A percentile compares a stretch with the other conserved stretches of the same genome.
Conservation (phyloP, 2,888 invertebrate species). For the Idaea straminata region DNA sequence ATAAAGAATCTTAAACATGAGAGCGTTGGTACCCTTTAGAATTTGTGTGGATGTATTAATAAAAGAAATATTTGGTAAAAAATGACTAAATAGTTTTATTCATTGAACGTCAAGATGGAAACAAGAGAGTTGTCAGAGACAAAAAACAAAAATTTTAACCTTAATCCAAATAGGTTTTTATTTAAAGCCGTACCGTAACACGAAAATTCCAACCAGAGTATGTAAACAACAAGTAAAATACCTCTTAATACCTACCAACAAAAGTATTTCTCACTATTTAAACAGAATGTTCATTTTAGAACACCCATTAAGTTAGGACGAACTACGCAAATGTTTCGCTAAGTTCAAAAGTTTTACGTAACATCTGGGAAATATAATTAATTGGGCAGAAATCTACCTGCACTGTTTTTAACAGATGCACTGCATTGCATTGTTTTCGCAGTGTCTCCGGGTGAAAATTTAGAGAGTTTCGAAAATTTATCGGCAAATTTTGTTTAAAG, state of each 20-base stretch:
- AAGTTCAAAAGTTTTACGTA: slow-evolving; percentile 15
- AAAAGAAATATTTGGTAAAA: too few relatives aligned
- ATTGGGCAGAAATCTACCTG: slow-evolving; percentile 26
- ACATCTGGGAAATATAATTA: slow-evolving; percentile 27
- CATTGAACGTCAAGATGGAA: too few relatives aligned
- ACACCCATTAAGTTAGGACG: not conserved
- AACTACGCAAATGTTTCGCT: not conserved
- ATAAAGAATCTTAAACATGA: too few relatives aligned
- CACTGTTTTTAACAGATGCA: slow-evolving; percentile 14
- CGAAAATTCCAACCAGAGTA: not conserved
- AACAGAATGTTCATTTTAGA: not conserved
- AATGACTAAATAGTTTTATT: too few relatives aligned
- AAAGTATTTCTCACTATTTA: not conserved
- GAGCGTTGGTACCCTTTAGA: too few relatives aligned
- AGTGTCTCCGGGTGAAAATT: not conserved
- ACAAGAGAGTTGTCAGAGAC: too few relatives aligned
- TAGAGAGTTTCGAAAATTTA: not conserved
- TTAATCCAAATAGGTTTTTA: too few relatives aligned
- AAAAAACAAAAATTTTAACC: too few relatives aligned
- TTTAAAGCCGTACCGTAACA: not conserved
- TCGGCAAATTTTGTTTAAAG: too few relatives aligned
- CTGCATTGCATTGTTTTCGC: slow-evolving; percentile 17
- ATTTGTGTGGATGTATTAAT: too few relatives aligned
- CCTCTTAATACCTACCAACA: not conserved
- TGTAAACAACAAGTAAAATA: not conserved